Evolutionary conservation across 2,113 vertebrate species (phyloP).

Genomic region (Varanus komodoensis): DNA sequence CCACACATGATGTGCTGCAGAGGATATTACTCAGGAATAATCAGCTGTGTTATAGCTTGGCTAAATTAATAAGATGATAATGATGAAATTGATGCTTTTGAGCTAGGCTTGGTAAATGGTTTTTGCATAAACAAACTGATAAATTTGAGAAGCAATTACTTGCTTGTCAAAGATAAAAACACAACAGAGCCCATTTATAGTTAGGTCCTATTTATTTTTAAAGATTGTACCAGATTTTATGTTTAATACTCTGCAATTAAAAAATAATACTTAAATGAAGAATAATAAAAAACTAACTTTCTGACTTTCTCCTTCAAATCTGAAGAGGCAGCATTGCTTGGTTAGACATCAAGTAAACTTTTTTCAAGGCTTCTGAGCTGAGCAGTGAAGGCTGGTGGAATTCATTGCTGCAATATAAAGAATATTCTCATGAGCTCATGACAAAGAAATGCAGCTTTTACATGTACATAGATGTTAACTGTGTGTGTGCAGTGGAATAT

Average conservation of each 20-base stretch:
- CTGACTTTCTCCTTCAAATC: constrained; percentile 80
- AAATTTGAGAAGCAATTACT: constrained; percentile 93
- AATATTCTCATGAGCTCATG: background rate
- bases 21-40: constrained; percentile 91
- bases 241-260: constrained; percentile 89
- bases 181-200: constrained; percentile 91
- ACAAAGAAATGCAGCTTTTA: background rate
- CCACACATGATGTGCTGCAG: constrained; percentile 90
- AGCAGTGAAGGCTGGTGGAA: too few species aligned
- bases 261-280: constrained; percentile 91
- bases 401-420: background rate
- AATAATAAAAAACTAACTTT: constrained; percentile 85
- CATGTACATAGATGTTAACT: background rate
- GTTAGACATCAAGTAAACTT: constrained; percentile 83
- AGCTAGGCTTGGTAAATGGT: constrained; percentile 89
- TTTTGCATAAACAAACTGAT: constrained; percentile 93
- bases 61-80: constrained; percentile 94
- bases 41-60: constrained; percentile 92
- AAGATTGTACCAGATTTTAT: constrained; percentile 91
- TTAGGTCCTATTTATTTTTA: constrained; percentile 91
- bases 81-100: constrained; percentile 92
- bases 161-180: constrained; percentile 91
- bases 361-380: constrained; percentile 70
- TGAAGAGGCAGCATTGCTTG: constrained; percentile 77
- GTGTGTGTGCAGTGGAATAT: background rate